Evolutionary conservation across 2,113 vertebrate species (phyloP).

Genomic region (Bothrops jararaca): DNA sequence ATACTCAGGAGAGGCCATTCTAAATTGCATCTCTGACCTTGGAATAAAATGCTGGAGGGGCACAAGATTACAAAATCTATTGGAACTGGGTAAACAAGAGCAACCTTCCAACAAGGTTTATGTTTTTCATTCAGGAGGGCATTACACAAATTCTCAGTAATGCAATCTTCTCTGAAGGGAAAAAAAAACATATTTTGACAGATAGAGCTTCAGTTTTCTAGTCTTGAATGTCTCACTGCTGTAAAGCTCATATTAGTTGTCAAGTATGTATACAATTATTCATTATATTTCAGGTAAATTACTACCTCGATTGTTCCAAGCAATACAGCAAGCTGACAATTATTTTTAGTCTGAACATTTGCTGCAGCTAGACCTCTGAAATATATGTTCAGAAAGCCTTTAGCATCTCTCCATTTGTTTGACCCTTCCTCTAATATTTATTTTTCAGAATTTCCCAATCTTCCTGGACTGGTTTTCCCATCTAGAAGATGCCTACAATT

Average conservation of each 20-base stretch:
- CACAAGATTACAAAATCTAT: background rate
- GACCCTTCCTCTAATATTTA: background rate
- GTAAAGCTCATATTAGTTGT: background rate
- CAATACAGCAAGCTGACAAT: background rate
- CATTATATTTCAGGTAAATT: background rate
- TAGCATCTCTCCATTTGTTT: rapidly evolving
- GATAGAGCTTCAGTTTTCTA: background rate
- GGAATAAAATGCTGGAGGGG: background rate
- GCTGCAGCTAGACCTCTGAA: background rate
- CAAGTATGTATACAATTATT: background rate
- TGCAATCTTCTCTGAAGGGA: background rate
- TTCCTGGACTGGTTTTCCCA: background rate
- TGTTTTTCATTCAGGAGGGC: background rate
- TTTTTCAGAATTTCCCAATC: background rate
- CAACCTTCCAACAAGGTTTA: background rate
- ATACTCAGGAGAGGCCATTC: background rate
- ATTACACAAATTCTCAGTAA: background rate
- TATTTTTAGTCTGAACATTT: background rate
- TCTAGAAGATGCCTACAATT: background rate
- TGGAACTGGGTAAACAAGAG: background rate
- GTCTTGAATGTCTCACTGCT: background rate
- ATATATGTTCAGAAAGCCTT: background rate
- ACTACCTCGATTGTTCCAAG: background rate
- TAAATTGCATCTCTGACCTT: background rate
- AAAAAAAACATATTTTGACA: background rate